Evolutionary conservation across 1,140 invertebrate species (phyloP).

Genomic region (Gonatopus flavifemur): DNA sequence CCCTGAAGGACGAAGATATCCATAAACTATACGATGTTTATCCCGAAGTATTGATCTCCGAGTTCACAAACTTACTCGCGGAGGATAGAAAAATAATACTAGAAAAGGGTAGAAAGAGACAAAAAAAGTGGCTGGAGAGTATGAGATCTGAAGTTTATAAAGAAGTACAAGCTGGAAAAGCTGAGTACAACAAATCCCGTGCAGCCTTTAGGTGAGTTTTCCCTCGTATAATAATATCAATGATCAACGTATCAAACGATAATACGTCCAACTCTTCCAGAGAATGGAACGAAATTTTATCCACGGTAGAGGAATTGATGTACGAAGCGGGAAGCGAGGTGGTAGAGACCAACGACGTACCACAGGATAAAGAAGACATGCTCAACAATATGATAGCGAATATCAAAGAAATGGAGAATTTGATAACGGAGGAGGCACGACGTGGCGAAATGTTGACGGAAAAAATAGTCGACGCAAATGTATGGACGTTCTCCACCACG

Average conservation of each 20-base stretch:
- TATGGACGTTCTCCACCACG: conserved; percentile 18
- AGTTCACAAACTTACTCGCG: conserved; percentile 18
- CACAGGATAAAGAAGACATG: conserved; percentile 12
- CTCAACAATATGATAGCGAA: conserved; percentile 19
- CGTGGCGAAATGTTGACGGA: conserved; percentile 15
- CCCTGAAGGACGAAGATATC: conserved; percentile 16
- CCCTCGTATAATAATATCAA: too few species aligned
- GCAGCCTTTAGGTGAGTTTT: conserved; percentile 18
- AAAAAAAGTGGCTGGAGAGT: conserved; percentile 14
- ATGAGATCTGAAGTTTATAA: conserved; percentile 20
- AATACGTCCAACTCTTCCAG: conserved; percentile 4
- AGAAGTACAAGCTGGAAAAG: conserved; percentile 19
- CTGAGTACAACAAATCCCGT: conserved; percentile 19
- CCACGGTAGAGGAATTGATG: conserved; percentile 20
- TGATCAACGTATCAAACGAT: too few species aligned
- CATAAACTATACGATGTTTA: conserved; percentile 11
- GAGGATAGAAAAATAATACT: conserved; percentile 20
- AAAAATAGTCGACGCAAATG: conserved; percentile 20
- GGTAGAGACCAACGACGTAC: background rate
- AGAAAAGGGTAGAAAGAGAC: conserved; percentile 14
- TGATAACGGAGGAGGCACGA: conserved; percentile 18
- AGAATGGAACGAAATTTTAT: conserved; percentile 27
- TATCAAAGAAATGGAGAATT: conserved; percentile 22
- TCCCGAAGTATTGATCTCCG: conserved; percentile 15
- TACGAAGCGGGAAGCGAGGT: conserved; percentile 15